These are phyloP conservation scores for Pyrgilauda ruficollis DNA, from an alignment of 2,113 vertebrate genomes.

Conservation along the genomic window DNA sequence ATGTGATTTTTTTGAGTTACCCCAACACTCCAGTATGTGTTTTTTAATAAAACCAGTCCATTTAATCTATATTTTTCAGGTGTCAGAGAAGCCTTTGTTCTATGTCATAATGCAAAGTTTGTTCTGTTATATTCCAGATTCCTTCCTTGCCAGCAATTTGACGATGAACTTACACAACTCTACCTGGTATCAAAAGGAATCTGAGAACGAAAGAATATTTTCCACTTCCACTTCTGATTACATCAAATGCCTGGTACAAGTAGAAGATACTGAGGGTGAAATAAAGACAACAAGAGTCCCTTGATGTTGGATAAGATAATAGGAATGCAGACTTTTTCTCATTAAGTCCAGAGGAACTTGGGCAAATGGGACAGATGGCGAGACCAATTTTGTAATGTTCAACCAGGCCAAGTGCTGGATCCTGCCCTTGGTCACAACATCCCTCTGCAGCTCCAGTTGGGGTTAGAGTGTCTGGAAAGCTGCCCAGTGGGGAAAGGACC, in stretches of 20 bases:
- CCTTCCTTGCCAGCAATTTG: background rate
- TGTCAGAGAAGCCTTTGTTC: background rate
- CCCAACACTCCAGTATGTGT: background rate
- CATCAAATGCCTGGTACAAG: background rate
- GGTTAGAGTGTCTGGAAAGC: background rate
- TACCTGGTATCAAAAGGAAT: background rate
- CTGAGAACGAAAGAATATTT: background rate
- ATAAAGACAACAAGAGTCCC: background rate
- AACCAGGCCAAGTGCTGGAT: background rate
- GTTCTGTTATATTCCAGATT: background rate
- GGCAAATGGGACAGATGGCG: background rate
- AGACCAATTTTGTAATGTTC: background rate
- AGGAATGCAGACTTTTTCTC: background rate
- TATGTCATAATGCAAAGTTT: background rate
- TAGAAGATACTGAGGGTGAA: background rate
- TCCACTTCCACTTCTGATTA: background rate
- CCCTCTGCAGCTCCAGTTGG: background rate
- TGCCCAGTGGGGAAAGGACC: fast-evolving
- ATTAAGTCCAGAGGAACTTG: background rate
- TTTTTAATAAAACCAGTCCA: background rate
- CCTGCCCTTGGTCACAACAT: background rate
- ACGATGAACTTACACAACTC: background rate
- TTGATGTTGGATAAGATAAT: background rate
- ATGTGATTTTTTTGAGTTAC: background rate
- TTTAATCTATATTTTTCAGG: background rate